Evolutionary conservation across 2,888 invertebrate genomes (phyloP), one percentile per base, ranked within the genome.

Genomic region (Malacosoma neustria): DNA sequence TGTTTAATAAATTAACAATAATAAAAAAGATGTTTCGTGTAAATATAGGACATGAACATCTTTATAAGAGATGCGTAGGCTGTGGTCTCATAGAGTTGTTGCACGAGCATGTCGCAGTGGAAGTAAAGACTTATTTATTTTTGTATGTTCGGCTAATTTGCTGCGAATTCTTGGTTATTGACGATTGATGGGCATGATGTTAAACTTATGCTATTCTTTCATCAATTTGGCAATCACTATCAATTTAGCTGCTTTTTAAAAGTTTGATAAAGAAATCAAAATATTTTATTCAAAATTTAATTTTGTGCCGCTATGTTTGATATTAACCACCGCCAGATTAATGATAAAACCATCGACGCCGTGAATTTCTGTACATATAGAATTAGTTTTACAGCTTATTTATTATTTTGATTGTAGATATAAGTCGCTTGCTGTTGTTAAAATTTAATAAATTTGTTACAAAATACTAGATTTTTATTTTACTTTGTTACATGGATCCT

Each of bases 301-400:
- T 22, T 7, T 2, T 22, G 22, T 4, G 9, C 9, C 22, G 22
- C 6, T 7, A 22, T 22, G 22, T 7, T 22, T 22, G 22, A 22
- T 22, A 22, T 7, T 7, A 22, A 7, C 22, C 35, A 43, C 36
- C 31, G 40, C 39, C 37, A 36, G 37, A 39, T 42, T 43, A 36
- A 32, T 34, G 36, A 39, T 39, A 33, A 40, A 9, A 38, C 22
- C 29, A 31, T 34, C 15, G 13, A 35, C 57, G 56, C 61, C 62
- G 72, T 79, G 77, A 74, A 69, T 77, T 72, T 75, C 64, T 84
- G 80, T 82, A 82, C 72, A 84, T 84, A 79, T 50, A 56, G 47
- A 45, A 50, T 54, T 60, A 59, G 47, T 49, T 57, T 71, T 64
- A 65, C 58, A 66, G 69, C 61, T 67, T 76, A 80, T 81, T 80